Evolutionary conservation across 92 coral and sea anemone genomes (phyloP).

Genomic region (Epizoanthus rinbou): DNA sequence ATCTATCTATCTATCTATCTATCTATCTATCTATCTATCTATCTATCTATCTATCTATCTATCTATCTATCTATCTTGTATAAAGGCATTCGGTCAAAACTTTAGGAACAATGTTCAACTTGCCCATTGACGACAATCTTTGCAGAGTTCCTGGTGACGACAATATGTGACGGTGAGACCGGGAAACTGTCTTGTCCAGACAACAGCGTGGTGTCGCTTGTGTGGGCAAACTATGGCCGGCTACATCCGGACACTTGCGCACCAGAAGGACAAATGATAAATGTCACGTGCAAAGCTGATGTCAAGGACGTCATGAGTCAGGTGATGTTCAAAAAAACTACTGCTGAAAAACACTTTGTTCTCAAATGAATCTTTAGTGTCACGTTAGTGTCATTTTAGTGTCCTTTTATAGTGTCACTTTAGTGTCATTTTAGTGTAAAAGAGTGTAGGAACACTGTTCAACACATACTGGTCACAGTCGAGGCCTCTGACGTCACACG

Average conservation of each 20-base stretch:
- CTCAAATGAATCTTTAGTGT: neutral
- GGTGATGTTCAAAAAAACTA: neutral
- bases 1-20: no score
- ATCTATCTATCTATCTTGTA: no score
- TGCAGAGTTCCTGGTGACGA: conserved; percentile 53
- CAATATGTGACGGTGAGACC: conserved; percentile 60
- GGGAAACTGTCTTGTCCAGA: conserved; percentile 40
- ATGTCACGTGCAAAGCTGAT: conserved; percentile 53
- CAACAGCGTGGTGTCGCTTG: conserved; percentile 45
- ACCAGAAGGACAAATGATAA: conserved; percentile 50
- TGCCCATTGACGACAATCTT: neutral
- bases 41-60: no score
- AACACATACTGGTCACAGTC: no score
- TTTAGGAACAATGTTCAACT: no score
- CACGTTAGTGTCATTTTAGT: no score
- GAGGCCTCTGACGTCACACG: no score
- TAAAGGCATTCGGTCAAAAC: no score
- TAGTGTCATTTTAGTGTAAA: no score
- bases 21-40: no score
- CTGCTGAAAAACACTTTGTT: neutral
- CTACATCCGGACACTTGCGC: conserved; percentile 55
- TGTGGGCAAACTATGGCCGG: conserved; percentile 68
- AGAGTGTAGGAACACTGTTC: no score
- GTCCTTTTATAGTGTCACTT: no score
- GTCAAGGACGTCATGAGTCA: conserved; percentile 31